Evolutionary conservation across 2,888 invertebrate species (phyloP).

Genomic region (Sepiola atlantica): DNA sequence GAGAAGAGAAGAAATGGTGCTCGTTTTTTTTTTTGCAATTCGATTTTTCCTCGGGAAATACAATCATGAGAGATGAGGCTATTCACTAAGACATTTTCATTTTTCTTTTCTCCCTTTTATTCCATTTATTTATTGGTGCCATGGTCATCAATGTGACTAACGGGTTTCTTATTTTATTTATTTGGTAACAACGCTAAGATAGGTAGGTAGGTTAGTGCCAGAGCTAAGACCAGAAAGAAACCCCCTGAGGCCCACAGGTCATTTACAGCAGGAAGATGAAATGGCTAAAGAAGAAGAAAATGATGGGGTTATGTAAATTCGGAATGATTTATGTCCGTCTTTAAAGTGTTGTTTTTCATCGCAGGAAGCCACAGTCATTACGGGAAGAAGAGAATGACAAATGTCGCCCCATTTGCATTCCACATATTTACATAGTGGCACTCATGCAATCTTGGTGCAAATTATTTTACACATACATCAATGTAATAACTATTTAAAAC

Average conservation of each 20-base stretch:
- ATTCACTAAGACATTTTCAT: neutral
- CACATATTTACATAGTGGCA: neutral
- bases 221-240: neutral
- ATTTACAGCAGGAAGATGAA: neutral
- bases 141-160: neutral
- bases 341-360: constrained; percentile 1
- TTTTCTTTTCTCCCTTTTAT: no score
- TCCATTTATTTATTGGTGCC: neutral
- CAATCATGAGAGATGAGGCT: neutral
- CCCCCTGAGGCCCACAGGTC: neutral
- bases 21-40: neutral
- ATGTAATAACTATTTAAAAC: neutral
- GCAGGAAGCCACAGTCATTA: neutral
- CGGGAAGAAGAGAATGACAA: neutral
- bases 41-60: neutral
- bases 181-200: neutral
- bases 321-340: neutral
- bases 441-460: neutral
- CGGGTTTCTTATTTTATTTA: neutral
- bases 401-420: neutral
- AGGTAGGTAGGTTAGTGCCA: neutral
- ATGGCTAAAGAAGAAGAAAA: neutral
- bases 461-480: neutral
- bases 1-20: neutral
- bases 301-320: neutral